A percentile compares a stretch with the other conserved stretches of the same genome.
phyloP scores from a whole-genome alignment of 2,113 vertebrate genomes.

The Psilopsiagon aymara region DNA sequence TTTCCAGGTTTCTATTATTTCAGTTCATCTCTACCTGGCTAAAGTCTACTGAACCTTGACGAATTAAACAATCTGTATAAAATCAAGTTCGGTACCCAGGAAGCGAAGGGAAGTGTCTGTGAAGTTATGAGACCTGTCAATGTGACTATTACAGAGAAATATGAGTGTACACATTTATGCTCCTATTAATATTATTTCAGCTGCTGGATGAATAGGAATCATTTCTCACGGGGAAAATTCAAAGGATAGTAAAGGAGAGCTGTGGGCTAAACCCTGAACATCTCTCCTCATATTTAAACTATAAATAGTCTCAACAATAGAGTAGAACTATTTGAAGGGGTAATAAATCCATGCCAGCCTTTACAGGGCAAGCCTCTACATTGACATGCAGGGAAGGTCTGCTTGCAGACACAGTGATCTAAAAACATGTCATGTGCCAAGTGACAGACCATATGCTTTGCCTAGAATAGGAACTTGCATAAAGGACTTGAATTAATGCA shows the following conservation, averaged over 20 bases:
- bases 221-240: slow-evolving; percentile 52
- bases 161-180: background rate
- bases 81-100: slow-evolving; percentile 25
- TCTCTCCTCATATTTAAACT: slow-evolving; percentile 10
- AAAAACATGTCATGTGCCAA: slow-evolving; percentile 68
- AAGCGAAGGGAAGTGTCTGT: slow-evolving; percentile 23
- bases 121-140: slow-evolving; percentile 28
- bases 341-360: background rate
- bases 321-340: background rate
- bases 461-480: slow-evolving; percentile 62
- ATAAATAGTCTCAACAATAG: background rate
- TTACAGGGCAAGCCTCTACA: background rate
- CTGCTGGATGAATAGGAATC: background rate
- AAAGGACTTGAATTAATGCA: slow-evolving; percentile 69
- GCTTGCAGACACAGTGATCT: slow-evolving; percentile 36
- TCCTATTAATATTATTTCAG: slow-evolving; percentile 30
- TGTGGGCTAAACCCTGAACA: slow-evolving; percentile 1
- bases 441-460: slow-evolving; percentile 63
- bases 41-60: slow-evolving; percentile 42
- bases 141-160: slow-evolving; percentile 27
- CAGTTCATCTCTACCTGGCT: background rate
- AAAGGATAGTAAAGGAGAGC: slow-evolving; percentile 21
- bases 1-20: background rate
- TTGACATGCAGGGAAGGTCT: slow-evolving; percentile 44
- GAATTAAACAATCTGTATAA: slow-evolving; percentile 53